Conservation (phyloP, 1,140 invertebrate species). For the Anthonomus grandis region DNA sequence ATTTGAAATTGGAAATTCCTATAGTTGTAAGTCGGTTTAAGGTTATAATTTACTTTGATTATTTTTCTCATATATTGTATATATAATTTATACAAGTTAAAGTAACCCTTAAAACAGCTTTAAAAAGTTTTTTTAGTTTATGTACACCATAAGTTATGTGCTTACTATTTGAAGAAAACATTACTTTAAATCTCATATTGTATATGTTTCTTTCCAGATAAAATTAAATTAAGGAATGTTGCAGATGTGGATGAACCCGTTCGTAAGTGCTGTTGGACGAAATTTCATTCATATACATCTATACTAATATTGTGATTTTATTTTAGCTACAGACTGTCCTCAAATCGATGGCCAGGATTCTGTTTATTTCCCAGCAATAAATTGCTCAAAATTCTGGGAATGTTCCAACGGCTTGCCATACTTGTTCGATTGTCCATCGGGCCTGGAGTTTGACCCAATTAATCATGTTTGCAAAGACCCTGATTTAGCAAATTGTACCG, state of each 20-base stretch:
- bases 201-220: too few species aligned
- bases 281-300: neutral
- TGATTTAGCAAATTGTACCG: constrained; percentile 4
- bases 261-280: constrained; percentile 6
- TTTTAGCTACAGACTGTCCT: constrained; percentile 4
- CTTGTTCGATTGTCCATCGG: constrained; percentile 6
- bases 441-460: constrained; percentile 4
- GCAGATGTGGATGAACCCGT: constrained; percentile 9
- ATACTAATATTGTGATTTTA: neutral
- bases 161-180: too few species aligned
- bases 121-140: too few species aligned
- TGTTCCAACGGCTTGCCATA: constrained; percentile 15
- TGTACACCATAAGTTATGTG: too few species aligned
- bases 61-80: too few species aligned
- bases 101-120: too few species aligned
- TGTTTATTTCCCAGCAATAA: constrained; percentile 6
- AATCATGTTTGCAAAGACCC: constrained; percentile 11
- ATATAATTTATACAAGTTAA: too few species aligned
- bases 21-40: too few species aligned
- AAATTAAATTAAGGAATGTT: too few species aligned
- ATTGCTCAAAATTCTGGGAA: constrained; percentile 19
- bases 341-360: neutral
- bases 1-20: too few species aligned
- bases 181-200: too few species aligned
- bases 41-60: too few species aligned